Base-by-base conservation (phyloP, 2,888 invertebrate genomes). In the Tipula vernalis region DNA sequence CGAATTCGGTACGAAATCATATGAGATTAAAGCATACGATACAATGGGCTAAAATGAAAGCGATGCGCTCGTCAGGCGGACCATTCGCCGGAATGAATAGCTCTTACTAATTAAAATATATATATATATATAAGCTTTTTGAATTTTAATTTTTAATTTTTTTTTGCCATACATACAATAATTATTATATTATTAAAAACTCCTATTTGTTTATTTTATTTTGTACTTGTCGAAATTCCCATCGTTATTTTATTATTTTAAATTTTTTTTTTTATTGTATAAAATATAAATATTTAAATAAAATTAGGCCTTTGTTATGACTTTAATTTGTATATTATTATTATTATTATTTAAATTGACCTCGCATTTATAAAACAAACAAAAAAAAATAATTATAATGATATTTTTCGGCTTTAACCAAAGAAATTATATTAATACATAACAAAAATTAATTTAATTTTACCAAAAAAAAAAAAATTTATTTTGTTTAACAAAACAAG, bases 1-100 rank as follows among this genome's bases (percentile, higher is more conserved):
- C 96, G 88, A 96, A 96, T 92, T 96, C 96, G 87, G 96, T 96
- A 89, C 94, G 96, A 89, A 96, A 96, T 92, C 96, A 96, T 92
- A 96, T 96, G 96, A 93, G 96, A 89, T 94, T 95, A 90, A 96
- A 96, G 91, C 96, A 96, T 92, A 94, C 95, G 86, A 92, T 94
- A 89, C 95, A 96, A 90, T 96, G 96, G 96, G 95, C 95, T 90
- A 94, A 94, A 91, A 96, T 96, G 94, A 96, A 96, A 92, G 95
- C 95, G 87, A 92, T 92, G 92, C 90, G 92, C 83, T 92, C 91
- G 36, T 91, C 91, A 87, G 92, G 92, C 87, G 92, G 91, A 8
- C 92, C 91, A 15, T 91, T 91, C 88, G 90, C 91, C 86, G 91
- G 91, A 87, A 91, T 84, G 85, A 85, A 85, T 85, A 42, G 39